A percentile compares a stretch with the other conserved stretches of the same genome.
phyloP scores from a whole-genome alignment of 2,113 vertebrate genomes.

The Cyprinodon brontotheroides region DNA sequence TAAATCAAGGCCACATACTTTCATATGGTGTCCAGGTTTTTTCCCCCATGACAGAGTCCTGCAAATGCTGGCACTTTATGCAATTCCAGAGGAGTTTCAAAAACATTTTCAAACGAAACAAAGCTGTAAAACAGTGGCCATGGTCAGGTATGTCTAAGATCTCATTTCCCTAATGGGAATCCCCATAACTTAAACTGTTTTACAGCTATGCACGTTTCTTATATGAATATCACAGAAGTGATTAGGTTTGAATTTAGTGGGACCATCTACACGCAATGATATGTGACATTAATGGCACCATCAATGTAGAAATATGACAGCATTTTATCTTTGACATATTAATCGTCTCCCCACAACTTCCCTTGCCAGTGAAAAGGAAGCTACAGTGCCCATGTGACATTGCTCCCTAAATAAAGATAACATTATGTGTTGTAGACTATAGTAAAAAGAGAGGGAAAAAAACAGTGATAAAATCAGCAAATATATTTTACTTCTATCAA shows the following conservation, averaged over 20 bases:
- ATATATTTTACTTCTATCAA: neutral
- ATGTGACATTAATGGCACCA: too few relatives aligned
- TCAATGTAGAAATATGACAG: neutral
- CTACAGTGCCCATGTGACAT: neutral
- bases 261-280: neutral
- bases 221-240: conserved; percentile 7
- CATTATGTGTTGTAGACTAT: neutral
- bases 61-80: neutral
- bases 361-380: neutral
- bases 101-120: neutral
- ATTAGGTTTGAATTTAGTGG: conserved; percentile 23
- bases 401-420: neutral
- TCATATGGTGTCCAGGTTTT: neutral
- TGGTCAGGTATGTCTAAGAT: neutral
- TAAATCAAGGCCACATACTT: too few relatives aligned
- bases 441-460: neutral
- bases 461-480: neutral
- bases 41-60: neutral
- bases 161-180: conserved; percentile 1
- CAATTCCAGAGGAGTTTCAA: neutral
- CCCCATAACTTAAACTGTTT: neutral
- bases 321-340: neutral
- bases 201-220: neutral
- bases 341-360: too few relatives aligned
- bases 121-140: neutral